phyloP scores from a whole-genome alignment of 64 coral and sea anemone genomes.

The Montipora capricornis region DNA sequence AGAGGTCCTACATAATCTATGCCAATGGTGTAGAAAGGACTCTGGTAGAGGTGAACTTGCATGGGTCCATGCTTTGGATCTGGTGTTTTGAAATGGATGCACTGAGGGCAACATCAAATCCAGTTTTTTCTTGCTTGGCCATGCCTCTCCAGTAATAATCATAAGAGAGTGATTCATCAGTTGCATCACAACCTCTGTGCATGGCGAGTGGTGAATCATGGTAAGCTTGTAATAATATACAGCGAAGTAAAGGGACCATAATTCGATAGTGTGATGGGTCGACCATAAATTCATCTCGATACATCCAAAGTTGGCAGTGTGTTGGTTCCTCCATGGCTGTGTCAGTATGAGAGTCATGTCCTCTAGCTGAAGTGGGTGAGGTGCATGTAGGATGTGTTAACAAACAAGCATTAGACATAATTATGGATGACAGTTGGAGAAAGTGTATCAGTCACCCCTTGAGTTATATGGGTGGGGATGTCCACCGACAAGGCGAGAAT shows the following conservation, averaged over 20 bases:
- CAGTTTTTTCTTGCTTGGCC: no score
- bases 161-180: no score
- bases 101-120: not conserved
- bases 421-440: not conserved
- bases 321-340: not conserved
- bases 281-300: not conserved
- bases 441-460: not conserved
- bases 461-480: conserved; percentile 5
- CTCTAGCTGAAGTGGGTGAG: no score
- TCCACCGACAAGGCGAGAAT: not conserved
- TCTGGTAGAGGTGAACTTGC: conserved; percentile 2
- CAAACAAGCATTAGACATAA: not conserved
- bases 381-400: not conserved
- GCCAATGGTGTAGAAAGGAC: no score
- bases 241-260: conserved; percentile 10
- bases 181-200: no score
- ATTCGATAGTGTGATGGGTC: conserved; percentile 12
- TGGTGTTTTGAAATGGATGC: conserved; percentile 3
- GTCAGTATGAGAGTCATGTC: no score
- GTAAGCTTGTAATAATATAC: no score
- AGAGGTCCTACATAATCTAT: no score
- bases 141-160: no score
- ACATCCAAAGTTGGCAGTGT: not conserved
- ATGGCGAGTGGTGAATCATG: no score
- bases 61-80: not conserved